Conservation (phyloP, 2,888 invertebrate genomes). For the Julus scanicus region DNA sequence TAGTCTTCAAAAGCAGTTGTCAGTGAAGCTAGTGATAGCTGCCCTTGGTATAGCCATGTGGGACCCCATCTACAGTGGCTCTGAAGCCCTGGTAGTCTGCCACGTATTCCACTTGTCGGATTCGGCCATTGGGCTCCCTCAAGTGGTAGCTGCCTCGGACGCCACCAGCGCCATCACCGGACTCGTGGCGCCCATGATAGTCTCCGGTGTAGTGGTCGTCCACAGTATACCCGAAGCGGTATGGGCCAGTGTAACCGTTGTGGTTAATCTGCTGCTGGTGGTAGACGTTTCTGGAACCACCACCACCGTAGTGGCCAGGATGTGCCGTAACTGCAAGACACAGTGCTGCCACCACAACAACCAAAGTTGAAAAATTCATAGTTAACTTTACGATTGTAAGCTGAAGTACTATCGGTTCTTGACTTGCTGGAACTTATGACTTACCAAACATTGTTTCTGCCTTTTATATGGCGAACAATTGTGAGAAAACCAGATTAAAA, state of each 20-base stretch:
- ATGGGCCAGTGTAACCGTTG: conserved; percentile 54
- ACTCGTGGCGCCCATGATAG: conserved; percentile 55
- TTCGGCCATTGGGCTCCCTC: conserved; percentile 52
- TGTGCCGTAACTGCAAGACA: conserved; percentile 25
- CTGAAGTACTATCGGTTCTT: too few relatives aligned
- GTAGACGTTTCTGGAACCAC: conserved; percentile 51
- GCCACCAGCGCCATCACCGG: conserved; percentile 54
- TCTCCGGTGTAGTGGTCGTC: conserved; percentile 56
- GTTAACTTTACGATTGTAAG: too few relatives aligned
- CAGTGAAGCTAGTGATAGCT: not conserved
- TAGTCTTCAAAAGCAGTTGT: not conserved
- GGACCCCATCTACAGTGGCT: conserved; percentile 55
- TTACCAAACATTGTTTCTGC: too few relatives aligned
- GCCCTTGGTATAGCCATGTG: conserved; percentile 52
- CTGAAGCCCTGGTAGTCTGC: conserved; percentile 55
- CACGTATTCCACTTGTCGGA: conserved; percentile 55
- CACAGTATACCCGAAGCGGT: conserved; percentile 55
- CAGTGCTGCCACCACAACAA: conserved; percentile 45
- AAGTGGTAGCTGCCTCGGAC: conserved; percentile 55
- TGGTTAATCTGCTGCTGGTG: conserved; percentile 55
- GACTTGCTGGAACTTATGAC: too few relatives aligned
- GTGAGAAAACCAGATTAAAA: too few relatives aligned
- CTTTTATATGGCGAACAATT: too few relatives aligned
- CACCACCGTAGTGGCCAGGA: conserved; percentile 52
- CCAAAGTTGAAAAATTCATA: not conserved